Conservation (phyloP, 2,888 invertebrate species). For the Apamea sordens region DNA sequence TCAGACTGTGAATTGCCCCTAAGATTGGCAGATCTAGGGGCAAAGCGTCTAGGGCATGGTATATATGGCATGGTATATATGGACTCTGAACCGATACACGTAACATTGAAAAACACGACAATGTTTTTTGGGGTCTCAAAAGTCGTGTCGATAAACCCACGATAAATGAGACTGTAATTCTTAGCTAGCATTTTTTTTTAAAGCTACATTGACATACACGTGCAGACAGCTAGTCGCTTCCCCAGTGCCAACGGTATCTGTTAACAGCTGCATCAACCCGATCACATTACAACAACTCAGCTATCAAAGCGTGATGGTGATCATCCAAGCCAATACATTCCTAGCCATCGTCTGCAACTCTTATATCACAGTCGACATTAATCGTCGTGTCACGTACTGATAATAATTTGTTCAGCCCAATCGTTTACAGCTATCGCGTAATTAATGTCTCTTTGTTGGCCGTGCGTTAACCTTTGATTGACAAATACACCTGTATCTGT, state of each 20-base stretch:
- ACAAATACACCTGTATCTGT: constrained; percentile 14
- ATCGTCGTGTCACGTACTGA: constrained; percentile 33
- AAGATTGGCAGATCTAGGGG: neutral
- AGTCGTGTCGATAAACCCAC: neutral
- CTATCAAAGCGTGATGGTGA: constrained; percentile 24
- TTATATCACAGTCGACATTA: constrained; percentile 41
- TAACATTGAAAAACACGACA: no score
- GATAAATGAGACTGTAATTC: no score
- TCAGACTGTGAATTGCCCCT: no score
- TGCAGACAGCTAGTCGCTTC: constrained; percentile 8
- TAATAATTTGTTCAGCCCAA: constrained; percentile 56
- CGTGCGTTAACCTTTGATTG: constrained; percentile 33
- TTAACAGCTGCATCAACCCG: constrained; percentile 34
- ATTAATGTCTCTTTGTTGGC: constrained; percentile 57
- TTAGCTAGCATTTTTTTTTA: neutral
- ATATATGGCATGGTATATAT: no score
- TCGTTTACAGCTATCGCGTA: constrained; percentile 44
- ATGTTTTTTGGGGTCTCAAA: neutral
- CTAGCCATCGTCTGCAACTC: constrained; percentile 23
- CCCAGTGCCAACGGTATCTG: constrained; percentile 25
- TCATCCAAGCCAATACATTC: constrained; percentile 44
- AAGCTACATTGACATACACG: no score
- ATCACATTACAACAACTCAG: constrained; percentile 39
- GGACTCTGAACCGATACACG: no score
- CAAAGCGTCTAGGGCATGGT: neutral